Base-by-base conservation (phyloP, 2,797 vertebrate species). In the Phoeniculus purpureus region DNA sequence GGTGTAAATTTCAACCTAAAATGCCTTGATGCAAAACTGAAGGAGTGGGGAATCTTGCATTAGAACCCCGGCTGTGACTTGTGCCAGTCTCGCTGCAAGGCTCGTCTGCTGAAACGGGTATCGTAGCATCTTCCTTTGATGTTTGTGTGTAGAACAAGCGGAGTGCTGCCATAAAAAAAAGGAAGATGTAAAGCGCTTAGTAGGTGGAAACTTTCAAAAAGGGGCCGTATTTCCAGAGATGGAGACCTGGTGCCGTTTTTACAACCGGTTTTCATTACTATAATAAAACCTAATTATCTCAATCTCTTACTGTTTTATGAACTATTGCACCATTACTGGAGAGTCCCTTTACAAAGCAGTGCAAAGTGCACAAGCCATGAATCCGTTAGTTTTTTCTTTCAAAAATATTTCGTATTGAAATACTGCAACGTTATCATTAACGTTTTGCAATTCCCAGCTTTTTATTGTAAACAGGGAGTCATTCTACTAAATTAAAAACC, bases 1-100 rank as follows among this genome's bases (percentile, higher is more conserved):
- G 76, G 88, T 90, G 14, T 95, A 84, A 86, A 90, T 94, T 94
- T 91, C 93, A 84, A 60, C 51, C 82, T 90, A 19, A 87, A 95
- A 89, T 74, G 72, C 86, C 47, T 85, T 59, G 32, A 75, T 72
- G 71, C 84, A 90, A 82, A 91, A 60, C 50, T 58, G 52, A 73
- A 79, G 74, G 54, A 90, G 34, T 86, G 67, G 50, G 56, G 31
- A 76, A 83, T 60, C 60, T 70, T 76, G 60, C 75, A 70, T 62
- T 61, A 81, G 64, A 87, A 29, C 7, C 37, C 58, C 54, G 56
- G 25, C 74, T 85, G 31, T 91, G 72, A 76, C 45, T 59, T 90
- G 26, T 85, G 45, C 64, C 77, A 64, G 11, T 47, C 72, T 91
- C 61, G 43, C 75, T 82, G 32, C 7, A 22, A 26, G 21, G 72